A percentile compares a stretch with the other conserved stretches of the same genome.
These are phyloP conservation scores for Ptychadena robeensis DNA, from an alignment of 2,797 vertebrate genomes.

Conservation along the genomic window DNA sequence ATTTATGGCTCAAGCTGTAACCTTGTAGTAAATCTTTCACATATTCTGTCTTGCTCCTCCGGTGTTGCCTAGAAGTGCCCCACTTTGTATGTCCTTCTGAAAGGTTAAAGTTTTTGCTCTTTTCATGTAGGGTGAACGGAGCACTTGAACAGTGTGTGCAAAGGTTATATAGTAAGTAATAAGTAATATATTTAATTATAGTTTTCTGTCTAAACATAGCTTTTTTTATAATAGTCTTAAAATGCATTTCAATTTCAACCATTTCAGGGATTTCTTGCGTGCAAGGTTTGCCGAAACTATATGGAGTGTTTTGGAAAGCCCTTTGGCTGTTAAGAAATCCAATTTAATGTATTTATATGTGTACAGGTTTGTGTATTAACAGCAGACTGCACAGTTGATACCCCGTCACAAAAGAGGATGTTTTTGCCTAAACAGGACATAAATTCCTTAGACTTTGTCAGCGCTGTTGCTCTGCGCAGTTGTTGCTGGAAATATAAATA, in stretches of 20 bases:
- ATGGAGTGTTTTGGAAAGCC: neutral
- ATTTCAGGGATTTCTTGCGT: too few relatives aligned
- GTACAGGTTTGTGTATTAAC: neutral
- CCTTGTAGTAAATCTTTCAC: too few relatives aligned
- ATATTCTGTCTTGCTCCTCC: too few relatives aligned
- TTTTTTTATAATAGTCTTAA: neutral
- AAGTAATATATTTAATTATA: too few relatives aligned
- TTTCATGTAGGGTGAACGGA: too few relatives aligned
- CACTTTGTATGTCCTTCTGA: too few relatives aligned
- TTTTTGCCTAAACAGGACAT: slow-evolving; percentile 42
- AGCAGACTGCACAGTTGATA: neutral
- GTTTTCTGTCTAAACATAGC: too few relatives aligned
- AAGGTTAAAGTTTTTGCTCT: too few relatives aligned
- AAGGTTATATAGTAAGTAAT: too few relatives aligned
- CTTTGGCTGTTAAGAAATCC: neutral
- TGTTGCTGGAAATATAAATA: neutral
- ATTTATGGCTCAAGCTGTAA: too few relatives aligned
- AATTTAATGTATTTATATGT: slow-evolving; percentile 9
- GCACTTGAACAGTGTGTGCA: too few relatives aligned
- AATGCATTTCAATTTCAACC: neutral
- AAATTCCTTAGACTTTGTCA: slow-evolving; percentile 19
- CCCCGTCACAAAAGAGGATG: slow-evolving; percentile 3
- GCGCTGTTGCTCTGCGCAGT: neutral
- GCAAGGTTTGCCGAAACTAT: neutral
- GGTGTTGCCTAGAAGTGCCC: too few relatives aligned